Conservation (phyloP, 2,113 vertebrate species). For the Sprattus sprattus region DNA sequence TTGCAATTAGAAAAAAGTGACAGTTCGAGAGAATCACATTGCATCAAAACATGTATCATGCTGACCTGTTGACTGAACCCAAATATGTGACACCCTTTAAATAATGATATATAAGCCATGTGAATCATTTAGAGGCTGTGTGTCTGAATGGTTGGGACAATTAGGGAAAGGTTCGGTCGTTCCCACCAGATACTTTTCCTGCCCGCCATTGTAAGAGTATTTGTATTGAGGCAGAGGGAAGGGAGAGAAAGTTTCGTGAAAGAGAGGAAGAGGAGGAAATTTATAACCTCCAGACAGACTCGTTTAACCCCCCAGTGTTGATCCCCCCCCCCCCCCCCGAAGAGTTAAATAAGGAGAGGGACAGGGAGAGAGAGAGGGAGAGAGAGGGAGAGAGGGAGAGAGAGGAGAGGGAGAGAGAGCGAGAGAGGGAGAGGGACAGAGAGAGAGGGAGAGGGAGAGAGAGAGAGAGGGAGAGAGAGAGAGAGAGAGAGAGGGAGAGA, state of each 20-base stretch:
- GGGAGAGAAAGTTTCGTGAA: constrained; percentile 10
- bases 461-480: background rate
- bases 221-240: constrained; percentile 58
- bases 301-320: constrained; percentile 29
- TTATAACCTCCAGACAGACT: constrained; percentile 32
- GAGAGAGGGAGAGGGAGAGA: background rate
- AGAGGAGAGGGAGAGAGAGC: background rate
- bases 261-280: constrained; percentile 30
- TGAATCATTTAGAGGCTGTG: background rate
- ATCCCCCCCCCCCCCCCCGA: constrained; percentile 29
- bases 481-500: background rate
- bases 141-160: constrained; percentile 4
- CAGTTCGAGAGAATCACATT: too few species aligned
- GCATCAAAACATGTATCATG: too few species aligned
- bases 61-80: background rate
- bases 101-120: background rate
- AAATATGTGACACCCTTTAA: background rate
- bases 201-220: constrained; percentile 74
- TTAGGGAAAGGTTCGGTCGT: constrained; percentile 80
- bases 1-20: too few species aligned
- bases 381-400: background rate
- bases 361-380: background rate
- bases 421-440: background rate
- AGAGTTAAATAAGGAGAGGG: constrained; percentile 31
- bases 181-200: constrained; percentile 84